Evolutionary conservation across 2,113 vertebrate species (phyloP).

Genomic region (Ciconia maguari): DNA sequence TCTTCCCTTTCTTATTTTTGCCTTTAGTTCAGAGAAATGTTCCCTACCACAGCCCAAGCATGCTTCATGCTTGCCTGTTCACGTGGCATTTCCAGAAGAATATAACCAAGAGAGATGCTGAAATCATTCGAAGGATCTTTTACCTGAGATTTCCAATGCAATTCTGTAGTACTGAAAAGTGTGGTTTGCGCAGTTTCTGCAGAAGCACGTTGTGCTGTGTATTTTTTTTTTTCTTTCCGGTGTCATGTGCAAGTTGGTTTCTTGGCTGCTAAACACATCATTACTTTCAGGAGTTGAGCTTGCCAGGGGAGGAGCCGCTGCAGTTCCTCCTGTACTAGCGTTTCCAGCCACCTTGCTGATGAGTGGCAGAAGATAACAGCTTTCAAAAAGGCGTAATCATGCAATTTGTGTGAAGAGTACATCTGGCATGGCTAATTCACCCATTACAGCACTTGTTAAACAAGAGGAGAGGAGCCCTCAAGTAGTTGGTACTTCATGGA

Average conservation of each 20-base stretch:
- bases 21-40: neutral
- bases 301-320: neutral
- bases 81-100: neutral
- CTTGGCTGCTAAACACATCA: neutral
- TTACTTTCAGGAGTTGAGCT: neutral
- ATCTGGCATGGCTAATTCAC: slow-evolving; percentile 27
- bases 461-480: neutral
- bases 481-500: neutral
- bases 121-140: neutral
- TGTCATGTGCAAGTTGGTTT: neutral
- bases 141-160: neutral
- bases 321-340: neutral
- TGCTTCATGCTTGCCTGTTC: neutral
- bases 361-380: slow-evolving; percentile 19
- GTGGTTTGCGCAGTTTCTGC: neutral
- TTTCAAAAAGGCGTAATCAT: slow-evolving; percentile 3
- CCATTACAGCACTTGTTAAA: neutral
- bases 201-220: neutral
- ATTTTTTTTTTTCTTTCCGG: neutral
- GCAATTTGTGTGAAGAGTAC: slow-evolving; percentile 25
- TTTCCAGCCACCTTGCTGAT: slow-evolving; percentile 20
- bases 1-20: neutral
- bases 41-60: neutral
- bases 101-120: neutral
- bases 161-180: neutral